Conservation (phyloP, 92 coral and sea anemone species). For the Pocillopora meandrina region DNA sequence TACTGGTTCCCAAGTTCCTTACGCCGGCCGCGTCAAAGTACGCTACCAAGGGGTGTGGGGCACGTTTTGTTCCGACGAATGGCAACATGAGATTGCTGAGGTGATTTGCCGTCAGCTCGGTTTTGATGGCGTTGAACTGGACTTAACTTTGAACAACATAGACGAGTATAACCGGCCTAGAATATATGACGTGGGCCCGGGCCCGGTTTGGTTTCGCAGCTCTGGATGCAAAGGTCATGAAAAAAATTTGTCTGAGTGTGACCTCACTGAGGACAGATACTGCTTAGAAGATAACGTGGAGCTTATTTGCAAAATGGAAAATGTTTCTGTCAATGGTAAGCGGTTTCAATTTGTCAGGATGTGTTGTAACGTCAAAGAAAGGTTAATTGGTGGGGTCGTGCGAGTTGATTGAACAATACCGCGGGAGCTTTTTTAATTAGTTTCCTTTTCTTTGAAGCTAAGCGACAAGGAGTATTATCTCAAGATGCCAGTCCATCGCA, state of each 20-base stretch:
- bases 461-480: too few species aligned
- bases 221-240: slow-evolving; percentile 32
- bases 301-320: slow-evolving; percentile 29
- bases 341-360: neutral
- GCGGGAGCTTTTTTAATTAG: too few species aligned
- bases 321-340: slow-evolving; percentile 28
- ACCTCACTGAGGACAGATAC: neutral
- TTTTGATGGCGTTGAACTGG: slow-evolving; percentile 35
- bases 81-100: slow-evolving; percentile 39
- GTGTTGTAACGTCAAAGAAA: neutral
- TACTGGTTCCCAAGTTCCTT: slow-evolving; percentile 32
- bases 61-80: slow-evolving; percentile 16
- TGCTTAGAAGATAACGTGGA: slow-evolving; percentile 7
- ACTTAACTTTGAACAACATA: neutral
- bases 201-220: slow-evolving; percentile 38
- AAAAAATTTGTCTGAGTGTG: slow-evolving; percentile 20
- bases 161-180: neutral
- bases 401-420: too few species aligned
- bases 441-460: too few species aligned
- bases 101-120: slow-evolving; percentile 62
- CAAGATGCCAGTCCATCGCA: too few species aligned
- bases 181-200: slow-evolving; percentile 27
- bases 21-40: slow-evolving; percentile 50
- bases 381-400: too few species aligned
- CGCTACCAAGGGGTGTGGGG: slow-evolving; percentile 69